Evolutionary conservation across 2,113 vertebrate genomes (phyloP).

Genomic region (Setophaga coronata): DNA sequence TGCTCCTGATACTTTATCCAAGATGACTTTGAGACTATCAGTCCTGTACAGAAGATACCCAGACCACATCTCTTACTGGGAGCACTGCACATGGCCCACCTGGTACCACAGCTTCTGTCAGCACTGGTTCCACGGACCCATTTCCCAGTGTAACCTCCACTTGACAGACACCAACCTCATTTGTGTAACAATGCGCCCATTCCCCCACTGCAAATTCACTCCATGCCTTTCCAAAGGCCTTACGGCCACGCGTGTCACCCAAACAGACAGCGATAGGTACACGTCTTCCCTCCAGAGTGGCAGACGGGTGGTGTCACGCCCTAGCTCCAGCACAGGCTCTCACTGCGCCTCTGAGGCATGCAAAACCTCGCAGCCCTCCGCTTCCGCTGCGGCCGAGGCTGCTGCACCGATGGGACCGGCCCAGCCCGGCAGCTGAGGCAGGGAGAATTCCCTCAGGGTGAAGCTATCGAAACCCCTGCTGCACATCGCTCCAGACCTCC

Average conservation of each 20-base stretch:
- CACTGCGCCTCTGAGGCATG: accelerated
- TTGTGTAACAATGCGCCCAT: accelerated
- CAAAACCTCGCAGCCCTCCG: accelerated
- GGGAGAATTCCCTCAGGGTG: accelerated
- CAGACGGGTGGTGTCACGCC: accelerated
- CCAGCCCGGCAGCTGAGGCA: not conserved
- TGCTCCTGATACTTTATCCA: not conserved
- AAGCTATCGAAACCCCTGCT: not conserved
- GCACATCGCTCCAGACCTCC: accelerated
- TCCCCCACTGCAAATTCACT: accelerated
- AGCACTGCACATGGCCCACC: accelerated
- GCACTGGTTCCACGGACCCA: accelerated
- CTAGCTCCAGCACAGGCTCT: not conserved
- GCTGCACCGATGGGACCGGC: accelerated
- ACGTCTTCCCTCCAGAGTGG: accelerated
- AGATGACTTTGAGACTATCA: not conserved
- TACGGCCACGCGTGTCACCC: accelerated
- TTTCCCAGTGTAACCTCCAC: accelerated
- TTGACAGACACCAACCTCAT: accelerated
- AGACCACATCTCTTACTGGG: not conserved
- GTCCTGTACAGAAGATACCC: accelerated
- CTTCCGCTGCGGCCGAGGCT: accelerated
- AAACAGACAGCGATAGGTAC: accelerated
- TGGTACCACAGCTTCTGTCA: not conserved
- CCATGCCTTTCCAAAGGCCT: accelerated